phyloP scores from a whole-genome alignment of 2,888 invertebrate genomes.

The Mycalesis mineus region DNA sequence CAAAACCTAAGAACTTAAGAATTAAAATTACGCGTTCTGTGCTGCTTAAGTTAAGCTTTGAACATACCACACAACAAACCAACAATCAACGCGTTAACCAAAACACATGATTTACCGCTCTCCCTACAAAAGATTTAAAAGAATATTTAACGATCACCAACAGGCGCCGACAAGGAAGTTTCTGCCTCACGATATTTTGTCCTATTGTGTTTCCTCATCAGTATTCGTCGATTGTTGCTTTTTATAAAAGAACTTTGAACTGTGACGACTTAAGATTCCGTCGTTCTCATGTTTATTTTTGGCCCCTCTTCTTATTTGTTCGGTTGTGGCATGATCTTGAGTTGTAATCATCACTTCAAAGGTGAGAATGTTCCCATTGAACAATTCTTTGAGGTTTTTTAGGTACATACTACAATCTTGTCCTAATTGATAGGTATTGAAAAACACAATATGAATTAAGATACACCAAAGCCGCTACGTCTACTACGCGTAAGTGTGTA shows the following conservation, averaged over 20 bases:
- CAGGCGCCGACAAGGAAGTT: conserved; percentile 34
- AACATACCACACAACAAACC: not conserved
- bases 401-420: no score
- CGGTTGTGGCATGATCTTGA: no score
- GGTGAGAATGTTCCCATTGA: no score
- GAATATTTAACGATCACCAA: conserved; percentile 28
- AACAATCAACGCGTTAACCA: not conserved
- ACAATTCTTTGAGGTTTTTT: no score
- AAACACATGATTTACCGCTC: conserved; percentile 3
- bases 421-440: no score
- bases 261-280: conserved; percentile 27
- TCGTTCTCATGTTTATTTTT: conserved; percentile 15
- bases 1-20: no score
- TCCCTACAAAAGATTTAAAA: conserved; percentile 20
- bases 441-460: no score
- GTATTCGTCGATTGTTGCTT: conserved; percentile 37
- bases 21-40: no score
- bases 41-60: not conserved
- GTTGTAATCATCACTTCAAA: no score
- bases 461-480: no score
- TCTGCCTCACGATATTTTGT: conserved; percentile 32
- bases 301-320: not conserved
- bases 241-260: conserved; percentile 32
- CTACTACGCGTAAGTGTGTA: no score
- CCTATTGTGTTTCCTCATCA: conserved; percentile 39